These are phyloP conservation scores for Nannospalax galili DNA, from an alignment of 2,113 vertebrate species.

Conservation along the genomic window DNA sequence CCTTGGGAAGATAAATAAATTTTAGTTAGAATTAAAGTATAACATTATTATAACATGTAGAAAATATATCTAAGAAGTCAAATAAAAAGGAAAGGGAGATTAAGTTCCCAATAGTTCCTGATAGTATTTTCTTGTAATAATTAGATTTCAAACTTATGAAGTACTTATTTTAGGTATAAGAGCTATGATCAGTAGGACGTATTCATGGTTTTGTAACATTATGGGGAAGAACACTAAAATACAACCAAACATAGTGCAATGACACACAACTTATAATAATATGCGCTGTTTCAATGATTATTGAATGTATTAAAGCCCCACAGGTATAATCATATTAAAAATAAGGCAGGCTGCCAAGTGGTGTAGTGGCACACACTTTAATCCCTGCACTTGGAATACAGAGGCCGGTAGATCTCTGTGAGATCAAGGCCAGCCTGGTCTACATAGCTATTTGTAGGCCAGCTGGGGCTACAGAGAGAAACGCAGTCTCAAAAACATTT, in stretches of 20 bases:
- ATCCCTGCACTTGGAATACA: too few species aligned
- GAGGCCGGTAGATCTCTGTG: too few species aligned
- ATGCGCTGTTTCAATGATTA: not conserved
- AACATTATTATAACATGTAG: not conserved
- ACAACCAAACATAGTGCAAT: not conserved
- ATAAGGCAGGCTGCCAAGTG: not conserved
- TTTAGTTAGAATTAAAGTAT: not conserved
- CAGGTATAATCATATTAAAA: constrained; percentile 19
- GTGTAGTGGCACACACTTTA: too few species aligned
- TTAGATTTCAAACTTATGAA: not conserved
- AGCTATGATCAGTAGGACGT: not conserved
- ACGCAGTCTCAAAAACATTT: too few species aligned
- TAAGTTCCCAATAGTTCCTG: not conserved
- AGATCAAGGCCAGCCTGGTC: too few species aligned
- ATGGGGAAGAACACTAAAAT: constrained; percentile 12
- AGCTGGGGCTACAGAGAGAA: too few species aligned
- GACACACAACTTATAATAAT: not conserved
- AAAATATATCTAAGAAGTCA: constrained; percentile 10
- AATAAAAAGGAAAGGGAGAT: not conserved
- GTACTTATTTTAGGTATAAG: not conserved
- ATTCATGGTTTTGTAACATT: constrained; percentile 21
- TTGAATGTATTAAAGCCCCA: not conserved
- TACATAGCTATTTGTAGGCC: too few species aligned
- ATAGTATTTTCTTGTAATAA: constrained; percentile 22
- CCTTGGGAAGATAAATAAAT: not conserved